Percentiles rank a stretch among this genome's conserved stretches.
These are phyloP conservation scores for Triplophysa siluroides DNA, from an alignment of 2,113 vertebrate species.

Conservation along the genomic window DNA sequence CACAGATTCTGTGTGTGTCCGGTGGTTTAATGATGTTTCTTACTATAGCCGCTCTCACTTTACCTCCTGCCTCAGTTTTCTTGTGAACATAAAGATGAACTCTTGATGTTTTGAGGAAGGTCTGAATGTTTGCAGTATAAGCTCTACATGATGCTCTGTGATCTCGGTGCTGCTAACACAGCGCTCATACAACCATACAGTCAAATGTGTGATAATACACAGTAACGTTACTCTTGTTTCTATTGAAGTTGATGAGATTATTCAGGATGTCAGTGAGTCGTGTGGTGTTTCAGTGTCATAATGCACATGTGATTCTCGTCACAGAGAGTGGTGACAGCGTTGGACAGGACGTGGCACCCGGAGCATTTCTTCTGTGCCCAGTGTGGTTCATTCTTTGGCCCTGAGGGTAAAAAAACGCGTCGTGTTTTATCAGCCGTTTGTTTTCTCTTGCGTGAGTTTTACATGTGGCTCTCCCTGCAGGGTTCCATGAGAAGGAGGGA, in stretches of 20 bases:
- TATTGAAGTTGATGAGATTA: too few species aligned
- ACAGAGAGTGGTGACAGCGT: constrained; percentile 98
- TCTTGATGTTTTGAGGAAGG: not conserved
- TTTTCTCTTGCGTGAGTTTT: not conserved
- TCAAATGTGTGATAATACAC: too few species aligned
- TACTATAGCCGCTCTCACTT: constrained; percentile 9
- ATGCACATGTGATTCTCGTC: not conserved
- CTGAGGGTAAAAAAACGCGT: constrained; percentile 79
- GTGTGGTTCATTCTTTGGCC: constrained; percentile 96
- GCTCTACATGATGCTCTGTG: too few species aligned
- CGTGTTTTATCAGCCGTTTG: constrained; percentile 5
- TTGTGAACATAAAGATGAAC: constrained; percentile 32
- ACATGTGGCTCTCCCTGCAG: constrained; percentile 64
- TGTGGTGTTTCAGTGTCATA: too few species aligned
- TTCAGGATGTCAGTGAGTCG: too few species aligned
- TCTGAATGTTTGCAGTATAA: not conserved
- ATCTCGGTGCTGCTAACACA: too few species aligned
- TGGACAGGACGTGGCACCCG: constrained; percentile 97
- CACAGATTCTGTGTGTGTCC: not conserved
- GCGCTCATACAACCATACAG: too few species aligned
- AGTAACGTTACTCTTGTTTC: too few species aligned
- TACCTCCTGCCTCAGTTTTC: constrained; percentile 14
- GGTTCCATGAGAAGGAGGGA: constrained; percentile 97
- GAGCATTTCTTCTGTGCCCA: constrained; percentile 99
- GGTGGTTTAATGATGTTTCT: not conserved